Evolutionary conservation across 2,113 vertebrate genomes (phyloP), one percentile per base, ranked within the genome.

Genomic region (Passer montanus): DNA sequence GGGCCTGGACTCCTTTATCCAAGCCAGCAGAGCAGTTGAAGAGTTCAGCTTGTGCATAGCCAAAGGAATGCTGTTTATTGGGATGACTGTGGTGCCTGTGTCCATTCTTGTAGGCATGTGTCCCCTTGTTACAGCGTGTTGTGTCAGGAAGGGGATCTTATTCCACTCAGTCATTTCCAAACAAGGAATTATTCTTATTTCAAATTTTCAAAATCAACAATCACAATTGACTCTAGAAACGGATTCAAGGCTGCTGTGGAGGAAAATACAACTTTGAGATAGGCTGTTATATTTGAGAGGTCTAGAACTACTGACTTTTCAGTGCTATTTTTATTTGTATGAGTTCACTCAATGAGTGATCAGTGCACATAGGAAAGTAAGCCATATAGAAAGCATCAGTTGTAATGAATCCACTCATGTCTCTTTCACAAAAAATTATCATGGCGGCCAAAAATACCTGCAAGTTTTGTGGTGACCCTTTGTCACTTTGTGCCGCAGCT

Each of bases 21-120:
- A 78, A 78, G 84, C 75, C 69, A 62, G 27, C 44, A 76, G 86
- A 95, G 73, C 76, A 93, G 80, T 66, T 87, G 81, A 95, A 72
- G 23, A 63, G 58, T 89, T 74, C 9, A 22, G 33, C 72, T 85
- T 63, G 46, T 89, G 77, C 17, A 49, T 12, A 91, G 44, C 14
- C 33, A 64, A 80, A 86, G 18, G 23, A 66, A 70, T 9, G 12
- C 27, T 70, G 30, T 46, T 84, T 63, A 50, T 90, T 76, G 28
- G 74, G 43, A 39, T 49, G 33, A 16, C 1, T 87, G n/a, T 50
- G 43, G 26, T 87, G 69, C 49, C 16, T 56, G 26, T 46, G 46
- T 68, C 44, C 30, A 33, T 59, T 62, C 53, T 53, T 43, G 18
- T 11, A 68, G 47, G 35, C 35, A 2, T 5, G 16, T 55, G 50